Evolutionary conservation across 2,888 invertebrate genomes (phyloP).

Genomic region (Hirtodrosophila histrioides): DNA sequence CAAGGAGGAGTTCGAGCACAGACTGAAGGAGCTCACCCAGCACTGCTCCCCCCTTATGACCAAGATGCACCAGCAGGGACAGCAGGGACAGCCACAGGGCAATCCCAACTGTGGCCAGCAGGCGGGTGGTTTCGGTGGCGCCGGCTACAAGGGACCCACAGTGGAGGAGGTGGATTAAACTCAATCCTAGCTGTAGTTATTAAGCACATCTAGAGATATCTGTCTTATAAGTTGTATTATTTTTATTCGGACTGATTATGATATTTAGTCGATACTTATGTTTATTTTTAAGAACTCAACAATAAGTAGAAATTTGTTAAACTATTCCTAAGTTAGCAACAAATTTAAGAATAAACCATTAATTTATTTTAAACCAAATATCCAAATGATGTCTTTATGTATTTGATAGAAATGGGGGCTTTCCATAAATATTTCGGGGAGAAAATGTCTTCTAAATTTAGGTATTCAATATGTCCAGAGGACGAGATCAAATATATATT

Average conservation of each 20-base stretch:
- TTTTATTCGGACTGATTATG: conserved; percentile 20
- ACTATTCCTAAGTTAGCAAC: conserved; percentile 35
- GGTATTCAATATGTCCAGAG: too few relatives aligned
- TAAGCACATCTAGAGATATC: neutral
- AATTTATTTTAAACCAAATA: conserved; percentile 84
- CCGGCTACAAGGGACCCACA: conserved; percentile 83
- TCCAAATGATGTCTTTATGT: neutral
- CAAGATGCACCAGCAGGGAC: conserved; percentile 80
- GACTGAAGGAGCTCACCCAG: conserved; percentile 79
- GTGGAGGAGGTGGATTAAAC: conserved; percentile 82
- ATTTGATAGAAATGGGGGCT: neutral
- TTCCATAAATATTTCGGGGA: too few relatives aligned
- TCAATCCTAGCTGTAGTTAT: conserved; percentile 4
- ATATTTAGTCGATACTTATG: conserved; percentile 5
- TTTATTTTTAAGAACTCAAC: neutral
- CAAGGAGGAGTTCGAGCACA: conserved; percentile 89
- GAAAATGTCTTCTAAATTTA: too few relatives aligned
- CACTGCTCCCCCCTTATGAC: conserved; percentile 86
- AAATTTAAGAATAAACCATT: conserved; percentile 33
- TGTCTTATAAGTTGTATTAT: neutral
- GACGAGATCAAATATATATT: too few relatives aligned
- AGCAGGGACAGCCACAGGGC: conserved; percentile 51
- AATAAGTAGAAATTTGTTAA: conserved; percentile 19
- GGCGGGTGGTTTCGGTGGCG: conserved; percentile 87
- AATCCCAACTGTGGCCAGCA: conserved; percentile 84